These are phyloP conservation scores for Macropus fuliginosus DNA, from an alignment of 2,797 vertebrate genomes.

Conservation along the genomic window DNA sequence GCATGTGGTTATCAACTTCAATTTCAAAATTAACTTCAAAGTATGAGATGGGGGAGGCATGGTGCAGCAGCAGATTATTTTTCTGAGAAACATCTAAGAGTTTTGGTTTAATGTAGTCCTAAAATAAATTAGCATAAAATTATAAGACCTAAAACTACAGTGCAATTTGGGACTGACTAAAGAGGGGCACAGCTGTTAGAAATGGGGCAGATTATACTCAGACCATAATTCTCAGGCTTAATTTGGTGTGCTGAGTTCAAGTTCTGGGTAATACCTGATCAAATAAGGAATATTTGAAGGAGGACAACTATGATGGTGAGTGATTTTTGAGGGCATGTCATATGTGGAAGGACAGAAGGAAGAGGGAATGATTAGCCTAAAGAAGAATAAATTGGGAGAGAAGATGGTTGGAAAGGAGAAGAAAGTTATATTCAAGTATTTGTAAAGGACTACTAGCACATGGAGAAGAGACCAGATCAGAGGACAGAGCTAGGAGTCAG, in stretches of 20 bases:
- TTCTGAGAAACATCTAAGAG: not conserved
- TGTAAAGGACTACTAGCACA: no score
- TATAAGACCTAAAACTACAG: not conserved
- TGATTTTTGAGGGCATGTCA: no score
- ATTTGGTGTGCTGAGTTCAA: not conserved
- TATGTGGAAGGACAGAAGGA: no score
- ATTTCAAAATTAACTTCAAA: not conserved
- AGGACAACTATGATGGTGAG: no score
- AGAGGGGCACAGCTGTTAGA: not conserved
- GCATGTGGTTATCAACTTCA: not conserved
- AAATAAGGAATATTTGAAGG: not conserved
- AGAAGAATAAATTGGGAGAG: no score
- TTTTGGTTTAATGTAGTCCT: not conserved
- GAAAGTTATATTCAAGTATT: no score
- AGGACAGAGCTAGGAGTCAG: no score
- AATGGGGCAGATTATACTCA: not conserved
- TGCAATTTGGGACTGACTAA: not conserved
- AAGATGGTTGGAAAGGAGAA: no score
- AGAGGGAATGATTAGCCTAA: no score
- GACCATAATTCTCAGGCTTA: not conserved
- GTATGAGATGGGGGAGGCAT: not conserved
- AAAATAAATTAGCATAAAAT: not conserved
- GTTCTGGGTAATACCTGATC: not conserved
- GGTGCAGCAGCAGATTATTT: not conserved
- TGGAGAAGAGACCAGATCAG: no score